These are phyloP conservation scores for Neotoma lepida DNA, from an alignment of 2,113 vertebrate species.

Conservation along the genomic window DNA sequence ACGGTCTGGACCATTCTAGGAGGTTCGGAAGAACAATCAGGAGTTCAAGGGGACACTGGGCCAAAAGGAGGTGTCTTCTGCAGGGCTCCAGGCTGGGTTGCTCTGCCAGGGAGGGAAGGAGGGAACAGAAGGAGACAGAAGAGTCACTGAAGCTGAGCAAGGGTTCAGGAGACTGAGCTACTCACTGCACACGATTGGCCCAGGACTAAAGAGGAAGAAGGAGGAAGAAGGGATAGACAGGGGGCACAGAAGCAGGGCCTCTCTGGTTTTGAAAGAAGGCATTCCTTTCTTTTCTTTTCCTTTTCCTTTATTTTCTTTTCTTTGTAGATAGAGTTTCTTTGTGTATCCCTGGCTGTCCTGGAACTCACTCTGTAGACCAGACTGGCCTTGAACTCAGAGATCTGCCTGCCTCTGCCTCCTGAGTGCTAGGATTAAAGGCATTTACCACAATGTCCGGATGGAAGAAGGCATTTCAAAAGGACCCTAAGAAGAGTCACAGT, in stretches of 20 bases:
- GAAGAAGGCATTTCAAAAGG: background rate
- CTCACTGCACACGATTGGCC: fast-evolving
- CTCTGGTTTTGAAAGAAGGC: background rate
- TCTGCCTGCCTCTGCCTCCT: background rate
- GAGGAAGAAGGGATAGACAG: background rate
- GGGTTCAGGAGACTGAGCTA: background rate
- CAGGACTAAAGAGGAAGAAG: background rate
- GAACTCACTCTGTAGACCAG: background rate
- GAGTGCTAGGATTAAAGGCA: background rate
- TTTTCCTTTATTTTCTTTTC: background rate
- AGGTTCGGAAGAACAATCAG: background rate
- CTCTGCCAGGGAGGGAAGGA: background rate
- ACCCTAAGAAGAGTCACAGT: background rate
- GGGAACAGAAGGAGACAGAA: background rate
- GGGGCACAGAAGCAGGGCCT: too few species aligned
- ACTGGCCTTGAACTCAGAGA: background rate
- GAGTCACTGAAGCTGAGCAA: fast-evolving
- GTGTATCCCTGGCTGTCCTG: background rate
- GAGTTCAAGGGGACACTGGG: background rate
- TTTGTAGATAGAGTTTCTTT: background rate
- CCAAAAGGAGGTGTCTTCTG: background rate
- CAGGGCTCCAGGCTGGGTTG: background rate
- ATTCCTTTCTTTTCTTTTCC: background rate
- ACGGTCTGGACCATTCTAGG: background rate
- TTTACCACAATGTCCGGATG: background rate